Base-by-base conservation (phyloP, 2,797 vertebrate species). In the Naso thynnoides region DNA sequence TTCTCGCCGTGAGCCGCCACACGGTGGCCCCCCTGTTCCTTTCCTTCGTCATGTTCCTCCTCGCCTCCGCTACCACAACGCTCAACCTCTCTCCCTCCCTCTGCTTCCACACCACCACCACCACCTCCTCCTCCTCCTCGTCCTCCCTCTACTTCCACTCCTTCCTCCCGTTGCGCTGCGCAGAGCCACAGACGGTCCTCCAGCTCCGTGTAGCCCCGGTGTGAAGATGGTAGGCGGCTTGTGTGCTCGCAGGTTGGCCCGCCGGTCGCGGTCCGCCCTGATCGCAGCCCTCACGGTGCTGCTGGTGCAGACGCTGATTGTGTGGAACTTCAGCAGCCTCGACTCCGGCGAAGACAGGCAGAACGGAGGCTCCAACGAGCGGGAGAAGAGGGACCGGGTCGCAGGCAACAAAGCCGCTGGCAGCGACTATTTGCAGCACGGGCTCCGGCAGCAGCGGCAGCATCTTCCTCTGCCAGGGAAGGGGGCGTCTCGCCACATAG, bases 321-420 rank as follows among this genome's bases (percentile, higher is more conserved):
- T 97, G 85, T 97, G 97, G 97, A 98, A 97, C 95, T 96, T 97
- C 95, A 96, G 95, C 91, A 97, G 95, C 94, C 93, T 98, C 39
- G 97, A 98, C 92, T 95, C 95, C 49, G 96, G 94, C 44, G 95
- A 96, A 65, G 96, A 95, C 41, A 74, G 94, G 82, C 92, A 91
- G 45, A 94, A 93, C 89, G 94, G 91, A 49, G 90, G 91, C 79
- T 92, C 92, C 82, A 92, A 16, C 88, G 83, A 86, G 85, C 91
- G 94, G 59, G 94, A 91, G 87, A 95, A 95, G 92, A 92, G 95
- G 74, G 95, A 95, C 87, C 92, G 83, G 75, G 84, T 91, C 81
- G 84, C 87, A 60, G 89, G 88, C 88, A 79, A 86, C 92, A 90
- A 85, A 91, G 93, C 84, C 86, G 89, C 82, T 59, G 91, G 91